A percentile compares a stretch with the other conserved stretches of the same genome.
phyloP scores from a whole-genome alignment of 2,113 vertebrate species.

The Mola mola region DNA sequence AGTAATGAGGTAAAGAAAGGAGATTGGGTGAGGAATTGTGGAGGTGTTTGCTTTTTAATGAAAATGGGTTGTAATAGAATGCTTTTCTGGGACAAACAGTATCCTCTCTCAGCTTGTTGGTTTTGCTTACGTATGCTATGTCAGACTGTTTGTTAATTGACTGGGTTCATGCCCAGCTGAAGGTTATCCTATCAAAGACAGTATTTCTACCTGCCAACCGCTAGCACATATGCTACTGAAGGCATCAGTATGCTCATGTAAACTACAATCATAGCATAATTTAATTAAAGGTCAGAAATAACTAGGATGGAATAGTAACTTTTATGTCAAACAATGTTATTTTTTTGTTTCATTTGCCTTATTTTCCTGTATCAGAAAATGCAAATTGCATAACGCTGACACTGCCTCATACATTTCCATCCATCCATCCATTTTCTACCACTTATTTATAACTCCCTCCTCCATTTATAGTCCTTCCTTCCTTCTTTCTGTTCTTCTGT shows the following conservation, averaged over 20 bases:
- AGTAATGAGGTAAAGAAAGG: slow-evolving; percentile 27
- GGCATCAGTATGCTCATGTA: too few relatives aligned
- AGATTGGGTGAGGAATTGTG: slow-evolving; percentile 35
- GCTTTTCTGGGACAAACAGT: slow-evolving; percentile 34
- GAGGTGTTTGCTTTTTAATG: slow-evolving; percentile 47
- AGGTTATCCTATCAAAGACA: slow-evolving; percentile 34
- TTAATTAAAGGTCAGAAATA: too few relatives aligned
- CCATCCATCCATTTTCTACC: too few relatives aligned
- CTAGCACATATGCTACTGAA: slow-evolving; percentile 1
- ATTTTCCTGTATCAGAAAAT: neutral
- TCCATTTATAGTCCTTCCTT: too few relatives aligned
- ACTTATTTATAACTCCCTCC: too few relatives aligned
- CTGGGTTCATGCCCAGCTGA: slow-evolving; percentile 21
- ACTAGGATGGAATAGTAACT: too few relatives aligned
- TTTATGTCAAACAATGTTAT: too few relatives aligned
- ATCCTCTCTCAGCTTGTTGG: slow-evolving; percentile 46
- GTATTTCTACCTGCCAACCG: slow-evolving; percentile 5
- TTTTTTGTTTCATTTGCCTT: too few relatives aligned
- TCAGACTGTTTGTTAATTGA: slow-evolving; percentile 55
- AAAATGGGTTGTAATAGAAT: slow-evolving; percentile 34
- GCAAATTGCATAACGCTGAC: too few relatives aligned
- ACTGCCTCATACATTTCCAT: too few relatives aligned
- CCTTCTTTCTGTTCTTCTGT: neutral
- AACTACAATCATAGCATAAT: too few relatives aligned
- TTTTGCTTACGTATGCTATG: slow-evolving; percentile 45